Percentiles rank a stretch among this genome's conserved stretches.
Conservation (phyloP, 2,113 vertebrate genomes). For the Capricornis sumatraensis region DNA sequence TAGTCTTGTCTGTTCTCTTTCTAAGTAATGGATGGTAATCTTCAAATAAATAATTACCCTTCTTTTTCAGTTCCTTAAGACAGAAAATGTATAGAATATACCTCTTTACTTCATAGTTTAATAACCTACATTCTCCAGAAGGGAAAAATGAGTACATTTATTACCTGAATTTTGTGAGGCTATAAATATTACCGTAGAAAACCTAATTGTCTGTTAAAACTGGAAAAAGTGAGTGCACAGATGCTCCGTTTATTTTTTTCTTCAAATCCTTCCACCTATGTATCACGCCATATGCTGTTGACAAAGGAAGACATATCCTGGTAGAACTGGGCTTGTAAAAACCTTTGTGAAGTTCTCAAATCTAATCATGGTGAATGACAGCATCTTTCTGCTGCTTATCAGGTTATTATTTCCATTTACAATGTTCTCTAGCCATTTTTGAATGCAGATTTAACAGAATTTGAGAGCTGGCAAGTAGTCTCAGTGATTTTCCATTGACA, state of each 20-base stretch:
- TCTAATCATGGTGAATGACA: not conserved
- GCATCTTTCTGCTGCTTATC: not conserved
- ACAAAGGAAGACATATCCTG: not conserved
- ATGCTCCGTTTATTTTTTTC: not conserved
- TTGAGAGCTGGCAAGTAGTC: not conserved
- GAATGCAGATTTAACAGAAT: not conserved
- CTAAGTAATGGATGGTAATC: not conserved
- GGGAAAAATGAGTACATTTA: not conserved
- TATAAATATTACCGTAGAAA: not conserved
- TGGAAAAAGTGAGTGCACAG: constrained; percentile 24
- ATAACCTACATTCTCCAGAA: not conserved
- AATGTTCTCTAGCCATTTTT: not conserved
- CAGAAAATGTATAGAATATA: not conserved
- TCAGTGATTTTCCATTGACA: not conserved
- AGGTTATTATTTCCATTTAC: not conserved
- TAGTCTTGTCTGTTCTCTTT: not conserved
- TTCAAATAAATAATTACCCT: not conserved
- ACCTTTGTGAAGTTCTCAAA: not conserved
- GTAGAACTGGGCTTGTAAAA: not conserved
- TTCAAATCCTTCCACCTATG: not conserved
- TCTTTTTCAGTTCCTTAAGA: constrained; percentile 1
- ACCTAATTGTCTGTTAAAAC: constrained; percentile 19
- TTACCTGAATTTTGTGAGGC: not conserved
- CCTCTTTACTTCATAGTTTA: not conserved
- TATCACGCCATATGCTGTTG: not conserved